Evolutionary conservation across 2,797 vertebrate species (phyloP).

Genomic region (Enteromius paludinosus): DNA sequence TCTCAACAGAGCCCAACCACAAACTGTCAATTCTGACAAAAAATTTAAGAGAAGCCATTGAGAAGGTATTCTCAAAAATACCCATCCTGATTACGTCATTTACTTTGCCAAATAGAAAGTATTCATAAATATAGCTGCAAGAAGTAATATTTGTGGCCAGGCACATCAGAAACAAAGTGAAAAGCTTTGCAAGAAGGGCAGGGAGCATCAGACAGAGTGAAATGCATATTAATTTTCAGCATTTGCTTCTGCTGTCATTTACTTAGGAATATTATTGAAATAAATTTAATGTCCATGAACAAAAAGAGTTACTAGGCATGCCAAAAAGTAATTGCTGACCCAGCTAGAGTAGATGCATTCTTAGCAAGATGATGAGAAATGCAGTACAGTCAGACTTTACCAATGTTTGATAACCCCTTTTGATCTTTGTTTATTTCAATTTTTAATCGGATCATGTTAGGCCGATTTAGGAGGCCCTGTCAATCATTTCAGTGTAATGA

Average conservation of each 20-base stretch:
- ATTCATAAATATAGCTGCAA: neutral
- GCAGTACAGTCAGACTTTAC: neutral
- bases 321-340: no score
- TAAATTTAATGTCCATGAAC: neutral
- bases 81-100: neutral
- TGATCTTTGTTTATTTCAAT: neutral
- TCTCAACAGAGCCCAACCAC: neutral
- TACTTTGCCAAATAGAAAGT: neutral
- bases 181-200: neutral
- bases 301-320: no score
- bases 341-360: no score
- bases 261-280: neutral
- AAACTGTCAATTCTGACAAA: neutral
- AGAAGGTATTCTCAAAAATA: neutral
- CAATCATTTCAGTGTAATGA: constrained; percentile 52
- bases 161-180: neutral
- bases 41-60: neutral
- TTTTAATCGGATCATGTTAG: neutral
- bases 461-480: constrained; percentile 6
- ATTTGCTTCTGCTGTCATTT: neutral
- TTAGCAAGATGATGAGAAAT: no score
- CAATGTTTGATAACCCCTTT: neutral
- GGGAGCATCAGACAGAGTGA: neutral
- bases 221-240: neutral
- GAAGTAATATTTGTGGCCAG: neutral